Evolutionary conservation across 2,888 invertebrate genomes (phyloP).

Genomic region (Hydraecia micacea): DNA sequence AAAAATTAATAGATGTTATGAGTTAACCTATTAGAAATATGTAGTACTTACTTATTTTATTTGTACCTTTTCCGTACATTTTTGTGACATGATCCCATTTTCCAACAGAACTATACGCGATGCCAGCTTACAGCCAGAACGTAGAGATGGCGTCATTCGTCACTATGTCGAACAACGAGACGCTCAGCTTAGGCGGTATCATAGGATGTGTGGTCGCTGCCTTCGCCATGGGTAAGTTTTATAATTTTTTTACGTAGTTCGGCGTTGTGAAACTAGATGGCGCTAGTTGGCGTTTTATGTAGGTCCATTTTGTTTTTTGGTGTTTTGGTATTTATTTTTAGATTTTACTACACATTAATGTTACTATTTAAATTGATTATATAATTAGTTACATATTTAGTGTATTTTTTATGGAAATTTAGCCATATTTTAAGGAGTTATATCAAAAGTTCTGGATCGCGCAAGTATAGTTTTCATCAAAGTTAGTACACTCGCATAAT

Average conservation of each 20-base stretch:
- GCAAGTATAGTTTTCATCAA: conserved; percentile 60
- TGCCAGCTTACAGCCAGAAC: conserved; percentile 86
- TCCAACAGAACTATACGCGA: conserved; percentile 82
- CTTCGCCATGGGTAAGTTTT: conserved; percentile 81
- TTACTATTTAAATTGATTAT: background rate
- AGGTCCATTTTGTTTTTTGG: background rate
- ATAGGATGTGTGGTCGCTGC: conserved; percentile 84
- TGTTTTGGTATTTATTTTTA: background rate
- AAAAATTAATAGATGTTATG: background rate
- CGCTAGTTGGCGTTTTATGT: conserved; percentile 44
- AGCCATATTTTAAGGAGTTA: rapidly evolving
- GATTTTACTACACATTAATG: background rate
- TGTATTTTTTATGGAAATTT: rapidly evolving
- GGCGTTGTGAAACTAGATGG: conserved; percentile 63
- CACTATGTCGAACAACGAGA: conserved; percentile 74
- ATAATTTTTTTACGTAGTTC: conserved; percentile 35
- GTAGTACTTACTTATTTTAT: background rate
- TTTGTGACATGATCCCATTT: background rate
- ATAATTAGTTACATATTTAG: rapidly evolving
- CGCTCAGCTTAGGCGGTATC: conserved; percentile 80
- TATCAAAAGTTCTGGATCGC: conserved; percentile 64
- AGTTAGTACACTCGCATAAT: conserved; percentile 46
- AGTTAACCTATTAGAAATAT: too few relatives aligned
- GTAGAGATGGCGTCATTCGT: conserved; percentile 88
- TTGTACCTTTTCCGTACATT: too few relatives aligned